Base-by-base conservation (phyloP, 2,888 invertebrate genomes). In the Lordiphosa andalusiaca region DNA sequence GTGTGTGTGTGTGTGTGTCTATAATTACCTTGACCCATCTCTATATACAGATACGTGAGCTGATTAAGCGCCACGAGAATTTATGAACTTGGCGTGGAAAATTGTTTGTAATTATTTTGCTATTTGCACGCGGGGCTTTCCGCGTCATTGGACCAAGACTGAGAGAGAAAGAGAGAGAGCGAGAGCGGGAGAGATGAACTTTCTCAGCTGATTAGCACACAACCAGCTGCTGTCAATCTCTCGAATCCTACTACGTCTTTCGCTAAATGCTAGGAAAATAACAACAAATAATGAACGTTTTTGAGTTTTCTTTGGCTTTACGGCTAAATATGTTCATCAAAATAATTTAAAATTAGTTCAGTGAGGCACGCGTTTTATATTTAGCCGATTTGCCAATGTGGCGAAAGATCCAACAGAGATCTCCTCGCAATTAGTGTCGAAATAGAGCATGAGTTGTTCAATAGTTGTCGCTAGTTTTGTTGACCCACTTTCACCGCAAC, bases 291-390 rank as follows among this genome's bases (percentile, higher is more conserved):
- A 53, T 51, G 53, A 53, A 49, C 41, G 35, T 19, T 53, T 53
- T 19, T 54, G 16, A 30, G 30, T 30, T 30, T 30, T 30, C 30
- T 9, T 30, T 30, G 30, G 30, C 30, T 30, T 58, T 83, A 46
- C 21, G 53, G 12, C 57, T 73, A 76, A 73, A 81, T 65, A 60
- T 81, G 78, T 73, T 73, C 60, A 73, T 61, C 49, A 71, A 53
- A 53, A 57, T 44, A 41, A 57, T 35, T 78, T 75, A 69, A 56
- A 65, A 65, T 67, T 75, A 72, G 85, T 69, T 54, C 42, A 62
- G 66, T 85, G 78, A 78, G 78, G 70, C 85, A 80, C 85, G 81
- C 85, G 81, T 65, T 85, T 72, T 78, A 85, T 80, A 85, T 64
- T 80, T 78, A 78, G 84, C 67, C 53, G 69, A 77, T 77, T 44